A percentile compares a stretch with the other conserved stretches of the same genome.
Conservation (phyloP, 30 jellyfish, hydroid and myxozoan genomes). For the Catostylus mosaicus region DNA sequence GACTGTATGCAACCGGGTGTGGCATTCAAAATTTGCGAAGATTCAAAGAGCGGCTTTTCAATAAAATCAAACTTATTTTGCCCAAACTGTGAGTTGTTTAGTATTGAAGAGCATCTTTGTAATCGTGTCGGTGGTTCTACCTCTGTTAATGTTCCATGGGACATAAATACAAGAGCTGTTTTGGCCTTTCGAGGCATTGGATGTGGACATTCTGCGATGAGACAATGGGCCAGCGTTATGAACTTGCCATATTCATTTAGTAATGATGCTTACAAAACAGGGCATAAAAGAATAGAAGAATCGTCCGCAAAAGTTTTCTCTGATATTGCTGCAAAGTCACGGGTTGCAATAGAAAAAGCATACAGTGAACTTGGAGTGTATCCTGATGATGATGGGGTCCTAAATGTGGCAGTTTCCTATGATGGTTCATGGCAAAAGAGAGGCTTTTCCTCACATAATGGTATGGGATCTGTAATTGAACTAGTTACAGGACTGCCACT, state of each 20-base stretch:
- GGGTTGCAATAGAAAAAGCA: not conserved
- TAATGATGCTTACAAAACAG: not conserved
- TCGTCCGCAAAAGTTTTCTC: not conserved
- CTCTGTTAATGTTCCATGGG: conserved; percentile 1
- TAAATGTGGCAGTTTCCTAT: conserved; percentile 45
- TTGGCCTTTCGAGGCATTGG: conserved; percentile 56
- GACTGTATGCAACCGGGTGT: not conserved
- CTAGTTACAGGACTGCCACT: conserved; percentile 49
- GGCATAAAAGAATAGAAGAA: conserved; percentile 1
- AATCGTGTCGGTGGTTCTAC: conserved; percentile 36
- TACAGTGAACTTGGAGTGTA: conserved; percentile 13
- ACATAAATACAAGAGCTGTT: conserved; percentile 27
- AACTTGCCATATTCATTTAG: conserved; percentile 24
- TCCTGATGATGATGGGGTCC: conserved; percentile 31
- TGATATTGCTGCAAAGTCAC: not conserved
- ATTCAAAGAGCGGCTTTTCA: not conserved
- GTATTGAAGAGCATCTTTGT: not conserved
- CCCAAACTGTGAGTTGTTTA: not conserved
- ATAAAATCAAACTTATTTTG: not conserved
- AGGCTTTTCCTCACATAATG: conserved; percentile 39
- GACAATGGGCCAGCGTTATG: conserved; percentile 39
- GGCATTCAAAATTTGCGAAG: not conserved
- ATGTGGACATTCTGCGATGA: conserved; percentile 46
- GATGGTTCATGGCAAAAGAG: conserved; percentile 65
- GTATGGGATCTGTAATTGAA: conserved; percentile 45